Evolutionary conservation across 1,140 invertebrate species (phyloP).

Genomic region (Patella vulgata): DNA sequence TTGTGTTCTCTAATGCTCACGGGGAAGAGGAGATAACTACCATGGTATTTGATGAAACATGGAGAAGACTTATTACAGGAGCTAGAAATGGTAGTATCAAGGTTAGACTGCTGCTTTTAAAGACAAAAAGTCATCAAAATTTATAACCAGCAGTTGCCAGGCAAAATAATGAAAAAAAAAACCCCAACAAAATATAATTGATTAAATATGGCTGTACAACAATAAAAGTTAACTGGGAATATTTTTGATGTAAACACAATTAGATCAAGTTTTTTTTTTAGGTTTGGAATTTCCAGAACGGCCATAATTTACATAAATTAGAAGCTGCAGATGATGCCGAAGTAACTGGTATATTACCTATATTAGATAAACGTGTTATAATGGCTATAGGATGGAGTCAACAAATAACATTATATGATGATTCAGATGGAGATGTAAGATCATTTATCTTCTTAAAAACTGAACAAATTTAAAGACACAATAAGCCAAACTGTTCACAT

Average conservation of each 20-base stretch:
- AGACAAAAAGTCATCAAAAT: too few relatives aligned
- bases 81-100: slow-evolving; percentile 67
- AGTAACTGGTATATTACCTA: slow-evolving; percentile 60
- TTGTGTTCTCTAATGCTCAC: slow-evolving; percentile 65
- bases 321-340: slow-evolving; percentile 61
- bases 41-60: slow-evolving; percentile 61
- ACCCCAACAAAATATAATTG: too few relatives aligned
- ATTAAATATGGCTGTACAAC: too few relatives aligned
- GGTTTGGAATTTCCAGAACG: slow-evolving; percentile 68
- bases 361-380: slow-evolving; percentile 60
- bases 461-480: too few relatives aligned
- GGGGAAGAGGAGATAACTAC: slow-evolving; percentile 65
- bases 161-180: too few relatives aligned
- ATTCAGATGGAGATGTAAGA: slow-evolving; percentile 64
- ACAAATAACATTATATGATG: slow-evolving; percentile 59
- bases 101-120: slow-evolving; percentile 32
- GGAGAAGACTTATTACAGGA: slow-evolving; percentile 59
- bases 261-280: too few relatives aligned
- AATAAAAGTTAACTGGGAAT: too few relatives aligned
- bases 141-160: too few relatives aligned
- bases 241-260: too few relatives aligned
- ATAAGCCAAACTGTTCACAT: too few relatives aligned
- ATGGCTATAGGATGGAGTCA: slow-evolving; percentile 64
- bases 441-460: too few relatives aligned
- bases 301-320: slow-evolving; percentile 64